Percentiles rank a stretch among this genome's conserved stretches.
These are phyloP conservation scores for Argyresthia albistria DNA, from an alignment of 2,888 invertebrate species.

Conservation along the genomic window DNA sequence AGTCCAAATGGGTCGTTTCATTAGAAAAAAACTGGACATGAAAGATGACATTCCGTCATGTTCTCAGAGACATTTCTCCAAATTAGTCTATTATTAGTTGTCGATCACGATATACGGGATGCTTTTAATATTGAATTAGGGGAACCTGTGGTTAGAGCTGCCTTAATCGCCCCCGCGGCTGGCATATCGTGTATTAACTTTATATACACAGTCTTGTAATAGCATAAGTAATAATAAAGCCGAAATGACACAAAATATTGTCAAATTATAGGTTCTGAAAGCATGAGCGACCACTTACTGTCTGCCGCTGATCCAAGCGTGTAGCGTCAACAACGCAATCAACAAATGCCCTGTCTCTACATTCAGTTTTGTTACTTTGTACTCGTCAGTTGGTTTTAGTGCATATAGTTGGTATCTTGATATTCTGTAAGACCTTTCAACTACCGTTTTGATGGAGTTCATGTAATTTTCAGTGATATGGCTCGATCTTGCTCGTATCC, in stretches of 20 bases:
- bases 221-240: slow-evolving; percentile 69
- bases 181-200: slow-evolving; percentile 56
- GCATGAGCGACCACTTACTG: slow-evolving; percentile 68
- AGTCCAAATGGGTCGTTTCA: slow-evolving; percentile 48
- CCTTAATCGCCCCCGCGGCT: slow-evolving; percentile 62
- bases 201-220: slow-evolving; percentile 66
- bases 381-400: too few relatives aligned
- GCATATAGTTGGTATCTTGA: too few relatives aligned
- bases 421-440: too few relatives aligned
- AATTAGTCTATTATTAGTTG: slow-evolving; percentile 71
- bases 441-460: too few relatives aligned
- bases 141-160: slow-evolving; percentile 63
- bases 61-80: slow-evolving; percentile 70
- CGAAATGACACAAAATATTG: slow-evolving; percentile 73
- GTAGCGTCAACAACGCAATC: slow-evolving; percentile 29
- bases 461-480: too few relatives aligned
- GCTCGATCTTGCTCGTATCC: too few relatives aligned
- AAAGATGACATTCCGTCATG: slow-evolving; percentile 64
- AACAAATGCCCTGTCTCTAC: too few relatives aligned
- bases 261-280: slow-evolving; percentile 71
- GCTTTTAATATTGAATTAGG: slow-evolving; percentile 73
- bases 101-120: slow-evolving; percentile 64
- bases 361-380: too few relatives aligned
- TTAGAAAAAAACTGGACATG: slow-evolving; percentile 38
- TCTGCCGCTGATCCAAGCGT: slow-evolving; percentile 48